Base-by-base conservation (phyloP, 2,113 vertebrate genomes). In the Platichthys stellatus region DNA sequence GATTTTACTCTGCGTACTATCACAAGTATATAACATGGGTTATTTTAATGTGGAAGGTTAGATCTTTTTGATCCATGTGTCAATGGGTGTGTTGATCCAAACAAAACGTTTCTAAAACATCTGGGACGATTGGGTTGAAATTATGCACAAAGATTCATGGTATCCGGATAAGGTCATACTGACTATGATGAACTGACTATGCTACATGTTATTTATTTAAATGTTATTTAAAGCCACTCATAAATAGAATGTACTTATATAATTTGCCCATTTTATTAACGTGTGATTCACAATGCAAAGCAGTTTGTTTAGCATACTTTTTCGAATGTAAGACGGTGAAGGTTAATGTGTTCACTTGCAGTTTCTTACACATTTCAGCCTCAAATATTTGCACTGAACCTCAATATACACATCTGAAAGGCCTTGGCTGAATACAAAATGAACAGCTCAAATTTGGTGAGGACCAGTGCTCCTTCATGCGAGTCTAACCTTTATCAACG, bases 361-460 rank as follows among this genome's bases (percentile, higher is more conserved):
- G 53, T 78, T 75, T 69, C 38, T 28, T 65, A 72, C 62, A 80
- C 31, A 80, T 85, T 66, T 72, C 54, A 54, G 24, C 17, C 26
- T 80, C 71, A 85, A 69, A 81, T 66, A 74, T 77, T 82, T 85
- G 24, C 64, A 76, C 76, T 74, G 28, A 45, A 49, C 54, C 26
- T 4, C 59, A 47, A 40, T 66, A 54, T 67, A 78, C 59, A 76
- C 47, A 76, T 74, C 53, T 56, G 14, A 85, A 74, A 82, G 61
- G 64, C 76, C 45, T 70, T 14, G 53, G 60, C 62, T 75, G 78
- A 78, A 83, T 83, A 24, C 49, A 58, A 17, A 26, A 75, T 72
- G 38, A 78, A 65, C 15, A 49, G 43, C 23, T 69, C 21, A 24
- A 28, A 66, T 10, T 24, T 24, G 31, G n/a, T 56, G 18, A 59